A percentile compares a stretch with the other conserved stretches of the same genome.
Evolutionary conservation across 2,797 vertebrate species (phyloP).

Genomic region (Kryptopterus vitreolus): DNA sequence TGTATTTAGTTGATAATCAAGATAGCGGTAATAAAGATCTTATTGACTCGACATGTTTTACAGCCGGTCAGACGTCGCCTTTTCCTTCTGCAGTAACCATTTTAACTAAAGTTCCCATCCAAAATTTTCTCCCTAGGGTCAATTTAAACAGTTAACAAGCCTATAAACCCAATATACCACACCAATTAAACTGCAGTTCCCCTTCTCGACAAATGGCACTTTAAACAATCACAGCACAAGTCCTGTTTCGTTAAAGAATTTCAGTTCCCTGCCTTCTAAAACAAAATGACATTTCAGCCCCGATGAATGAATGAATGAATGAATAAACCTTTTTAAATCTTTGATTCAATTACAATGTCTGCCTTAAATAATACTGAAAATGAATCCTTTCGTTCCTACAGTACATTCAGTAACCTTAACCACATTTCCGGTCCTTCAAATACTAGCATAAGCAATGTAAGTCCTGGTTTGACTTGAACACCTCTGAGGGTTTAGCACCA

Average conservation of each 20-base stretch:
- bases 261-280: background rate
- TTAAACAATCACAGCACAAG: background rate
- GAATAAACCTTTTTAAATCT: no score
- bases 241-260: background rate
- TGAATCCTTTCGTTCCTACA: no score
- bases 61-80: background rate
- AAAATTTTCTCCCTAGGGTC: background rate
- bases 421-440: background rate
- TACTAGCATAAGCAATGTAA: background rate
- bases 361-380: no score
- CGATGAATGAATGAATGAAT: background rate
- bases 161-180: no score
- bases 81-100: background rate
- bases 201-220: background rate
- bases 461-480: no score
- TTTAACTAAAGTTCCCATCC: background rate
- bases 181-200: background rate
- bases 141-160: no score
- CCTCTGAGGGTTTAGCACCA: background rate
- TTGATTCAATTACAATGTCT: no score
- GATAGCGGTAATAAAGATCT: background rate
- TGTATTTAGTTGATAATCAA: background rate
- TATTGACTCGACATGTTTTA: background rate
- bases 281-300: background rate
- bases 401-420: background rate